These are phyloP conservation scores for Aquatica leii DNA, from an alignment of 2,888 invertebrate species.

Conservation along the genomic window DNA sequence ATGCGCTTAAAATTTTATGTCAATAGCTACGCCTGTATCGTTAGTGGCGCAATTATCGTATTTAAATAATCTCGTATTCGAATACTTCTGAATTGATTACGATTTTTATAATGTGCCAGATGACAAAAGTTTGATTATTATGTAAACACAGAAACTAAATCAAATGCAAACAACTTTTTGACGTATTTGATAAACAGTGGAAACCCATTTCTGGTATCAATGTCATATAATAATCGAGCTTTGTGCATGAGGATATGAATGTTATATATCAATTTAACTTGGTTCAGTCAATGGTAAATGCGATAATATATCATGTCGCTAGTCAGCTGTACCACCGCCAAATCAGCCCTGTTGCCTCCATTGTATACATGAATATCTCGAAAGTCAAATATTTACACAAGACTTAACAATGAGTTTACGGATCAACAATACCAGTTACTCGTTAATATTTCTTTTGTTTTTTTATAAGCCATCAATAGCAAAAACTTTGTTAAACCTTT, in stretches of 20 bases:
- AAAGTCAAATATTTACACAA: constrained; percentile 43
- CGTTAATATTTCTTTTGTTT: constrained; percentile 33
- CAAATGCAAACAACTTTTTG: constrained; percentile 37
- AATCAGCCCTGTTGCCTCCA: constrained; percentile 42
- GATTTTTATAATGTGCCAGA: too few relatives aligned
- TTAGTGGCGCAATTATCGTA: too few relatives aligned
- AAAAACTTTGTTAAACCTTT: constrained; percentile 14
- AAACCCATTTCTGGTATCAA: constrained; percentile 49
- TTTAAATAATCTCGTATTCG: too few relatives aligned
- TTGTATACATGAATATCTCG: constrained; percentile 42
- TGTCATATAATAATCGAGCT: constrained; percentile 50
- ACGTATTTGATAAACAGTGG: constrained; percentile 40
- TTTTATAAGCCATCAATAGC: constrained; percentile 15
- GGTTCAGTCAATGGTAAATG: constrained; percentile 52
- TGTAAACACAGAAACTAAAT: constrained; percentile 26
- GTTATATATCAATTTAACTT: constrained; percentile 52
- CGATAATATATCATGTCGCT: constrained; percentile 50
- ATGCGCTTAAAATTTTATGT: too few relatives aligned
- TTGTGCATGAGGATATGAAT: constrained; percentile 50
- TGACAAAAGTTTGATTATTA: constrained; percentile 18
- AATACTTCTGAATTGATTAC: too few relatives aligned
- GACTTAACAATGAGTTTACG: constrained; percentile 38
- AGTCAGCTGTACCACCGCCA: constrained; percentile 47
- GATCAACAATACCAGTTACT: constrained; percentile 31
- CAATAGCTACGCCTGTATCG: too few relatives aligned